Percentiles rank a stretch among this genome's conserved stretches.
These are phyloP conservation scores for Puma concolor DNA, from an alignment of 2,113 vertebrate species.

Conservation along the genomic window DNA sequence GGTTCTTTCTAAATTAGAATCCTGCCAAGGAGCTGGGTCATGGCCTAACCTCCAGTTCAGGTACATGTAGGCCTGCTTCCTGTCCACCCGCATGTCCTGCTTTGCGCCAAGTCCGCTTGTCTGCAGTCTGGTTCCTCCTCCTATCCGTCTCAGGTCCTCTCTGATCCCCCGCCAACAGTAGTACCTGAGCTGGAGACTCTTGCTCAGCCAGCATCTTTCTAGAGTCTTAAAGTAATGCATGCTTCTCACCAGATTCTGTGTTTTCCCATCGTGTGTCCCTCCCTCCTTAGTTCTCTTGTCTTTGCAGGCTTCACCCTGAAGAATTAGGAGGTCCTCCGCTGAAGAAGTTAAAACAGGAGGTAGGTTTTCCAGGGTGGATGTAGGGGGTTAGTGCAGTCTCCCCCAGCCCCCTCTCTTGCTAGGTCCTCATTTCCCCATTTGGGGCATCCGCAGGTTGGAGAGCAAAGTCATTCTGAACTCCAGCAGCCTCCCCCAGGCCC, in stretches of 20 bases:
- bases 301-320: constrained; percentile 88
- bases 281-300: neutral
- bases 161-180: neutral
- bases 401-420: neutral
- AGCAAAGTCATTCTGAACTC: constrained; percentile 85
- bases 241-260: neutral
- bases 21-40: neutral
- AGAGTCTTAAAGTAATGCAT: neutral
- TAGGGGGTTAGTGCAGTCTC: neutral
- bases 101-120: neutral
- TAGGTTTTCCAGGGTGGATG: constrained; percentile 70
- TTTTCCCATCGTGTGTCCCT: neutral
- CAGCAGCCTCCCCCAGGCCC: constrained; percentile 80
- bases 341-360: constrained; percentile 95
- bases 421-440: neutral
- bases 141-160: neutral
- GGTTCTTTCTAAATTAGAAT: neutral
- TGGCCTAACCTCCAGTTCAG: neutral
- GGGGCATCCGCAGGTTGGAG: constrained; percentile 78
- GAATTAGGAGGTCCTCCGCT: constrained; percentile 81
- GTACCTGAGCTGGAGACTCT: neutral
- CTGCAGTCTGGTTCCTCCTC: neutral
- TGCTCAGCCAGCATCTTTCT: neutral
- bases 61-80: neutral
- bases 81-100: neutral